phyloP scores from a whole-genome alignment of 2,797 vertebrate genomes.

The Neosilurus mollespiculum region DNA sequence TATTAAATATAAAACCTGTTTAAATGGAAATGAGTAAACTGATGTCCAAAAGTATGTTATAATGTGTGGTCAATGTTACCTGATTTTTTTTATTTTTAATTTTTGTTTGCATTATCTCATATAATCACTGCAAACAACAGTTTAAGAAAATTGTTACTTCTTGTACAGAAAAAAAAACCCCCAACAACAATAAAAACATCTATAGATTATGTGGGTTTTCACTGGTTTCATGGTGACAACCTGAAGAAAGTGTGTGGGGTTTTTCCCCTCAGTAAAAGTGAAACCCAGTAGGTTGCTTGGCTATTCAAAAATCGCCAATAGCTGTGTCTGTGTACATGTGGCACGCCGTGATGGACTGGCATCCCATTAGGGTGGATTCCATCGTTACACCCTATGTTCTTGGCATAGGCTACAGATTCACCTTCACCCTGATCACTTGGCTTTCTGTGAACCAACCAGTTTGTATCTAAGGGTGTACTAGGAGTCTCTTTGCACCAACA shows the following conservation, averaged over 20 bases:
- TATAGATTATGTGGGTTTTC: not conserved
- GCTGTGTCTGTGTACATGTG: not conserved
- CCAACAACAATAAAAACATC: not conserved
- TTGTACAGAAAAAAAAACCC: not conserved
- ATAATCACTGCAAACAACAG: constrained; percentile 3
- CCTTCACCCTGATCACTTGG: not conserved
- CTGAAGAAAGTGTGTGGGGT: not conserved
- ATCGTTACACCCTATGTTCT: not conserved
- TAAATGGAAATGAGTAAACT: constrained; percentile 3
- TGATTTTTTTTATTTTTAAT: not conserved
- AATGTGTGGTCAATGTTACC: constrained; percentile 8
- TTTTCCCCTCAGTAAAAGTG: not conserved
- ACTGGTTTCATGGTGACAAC: not conserved
- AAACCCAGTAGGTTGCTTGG: not conserved
- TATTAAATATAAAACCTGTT: constrained; percentile 26
- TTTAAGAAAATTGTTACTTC: not conserved
- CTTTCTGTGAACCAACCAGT: not conserved
- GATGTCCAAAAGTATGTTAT: constrained; percentile 17
- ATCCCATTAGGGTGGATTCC: not conserved
- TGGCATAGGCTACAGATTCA: not conserved
- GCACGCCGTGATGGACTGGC: not conserved
- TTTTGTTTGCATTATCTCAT: constrained; percentile 6
- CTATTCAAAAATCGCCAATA: too few species aligned
- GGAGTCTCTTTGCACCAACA: not conserved
- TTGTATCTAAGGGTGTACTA: not conserved